phyloP scores from a whole-genome alignment of 2,888 invertebrate genomes.

The Acanthosoma haemorrhoidale region DNA sequence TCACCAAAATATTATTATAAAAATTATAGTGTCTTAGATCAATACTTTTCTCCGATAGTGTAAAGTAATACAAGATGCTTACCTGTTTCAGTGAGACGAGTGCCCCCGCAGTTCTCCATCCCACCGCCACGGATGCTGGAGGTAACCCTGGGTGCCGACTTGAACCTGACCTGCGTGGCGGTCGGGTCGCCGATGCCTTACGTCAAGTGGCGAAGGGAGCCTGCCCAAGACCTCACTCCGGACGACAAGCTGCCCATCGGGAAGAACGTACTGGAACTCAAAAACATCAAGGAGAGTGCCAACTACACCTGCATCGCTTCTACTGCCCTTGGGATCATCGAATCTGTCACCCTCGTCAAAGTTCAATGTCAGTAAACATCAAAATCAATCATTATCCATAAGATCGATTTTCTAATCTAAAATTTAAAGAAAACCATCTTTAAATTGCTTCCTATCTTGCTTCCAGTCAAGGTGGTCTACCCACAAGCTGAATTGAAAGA shows the following conservation, averaged over 20 bases:
- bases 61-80: too few species aligned
- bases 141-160: slow-evolving; percentile 83
- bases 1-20: too few species aligned
- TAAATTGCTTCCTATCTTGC: too few species aligned
- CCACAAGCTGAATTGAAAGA: too few species aligned
- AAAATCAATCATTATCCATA: background rate
- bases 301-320: slow-evolving; percentile 97
- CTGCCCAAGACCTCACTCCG: slow-evolving; percentile 75
- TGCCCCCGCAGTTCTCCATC: slow-evolving; percentile 91
- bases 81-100: slow-evolving; percentile 72
- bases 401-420: background rate
- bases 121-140: slow-evolving; percentile 79
- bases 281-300: slow-evolving; percentile 82
- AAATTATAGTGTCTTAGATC: too few species aligned
- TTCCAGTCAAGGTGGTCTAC: too few species aligned
- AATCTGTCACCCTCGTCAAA: slow-evolving; percentile 80
- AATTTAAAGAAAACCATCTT: too few species aligned
- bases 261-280: slow-evolving; percentile 78
- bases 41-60: too few species aligned
- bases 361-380: slow-evolving; percentile 77
- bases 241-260: slow-evolving; percentile 82
- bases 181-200: slow-evolving; percentile 97
- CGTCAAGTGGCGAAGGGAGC: slow-evolving; percentile 86
- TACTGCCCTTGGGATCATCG: slow-evolving; percentile 88
- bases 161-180: slow-evolving; percentile 94